A percentile compares a stretch with the other conserved stretches of the same genome.
Conservation (phyloP, 2,797 vertebrate genomes). For the Dendrocincla fuliginosa region DNA sequence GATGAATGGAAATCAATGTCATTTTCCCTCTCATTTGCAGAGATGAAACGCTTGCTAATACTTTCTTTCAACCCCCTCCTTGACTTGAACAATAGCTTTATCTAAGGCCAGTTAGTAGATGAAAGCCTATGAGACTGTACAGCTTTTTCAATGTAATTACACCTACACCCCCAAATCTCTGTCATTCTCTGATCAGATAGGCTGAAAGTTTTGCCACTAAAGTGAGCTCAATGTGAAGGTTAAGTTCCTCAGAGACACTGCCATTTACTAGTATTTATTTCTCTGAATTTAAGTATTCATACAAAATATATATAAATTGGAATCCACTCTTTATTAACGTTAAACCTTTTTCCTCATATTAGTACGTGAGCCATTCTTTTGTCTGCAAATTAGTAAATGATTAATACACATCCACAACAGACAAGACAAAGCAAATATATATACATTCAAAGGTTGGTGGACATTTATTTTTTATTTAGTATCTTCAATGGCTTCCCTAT, state of each 20-base stretch:
- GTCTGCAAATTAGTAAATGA: background rate
- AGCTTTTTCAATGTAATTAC: background rate
- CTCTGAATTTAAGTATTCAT: background rate
- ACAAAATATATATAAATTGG: background rate
- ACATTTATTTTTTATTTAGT: background rate
- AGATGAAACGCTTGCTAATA: conserved; percentile 26
- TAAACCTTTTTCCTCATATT: background rate
- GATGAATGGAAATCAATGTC: background rate
- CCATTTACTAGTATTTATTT: background rate
- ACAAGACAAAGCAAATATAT: background rate
- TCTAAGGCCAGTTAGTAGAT: background rate
- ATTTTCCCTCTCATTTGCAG: conserved; percentile 1
- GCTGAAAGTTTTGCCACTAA: background rate
- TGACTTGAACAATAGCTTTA: background rate
- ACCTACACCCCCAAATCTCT: background rate
- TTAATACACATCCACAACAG: background rate
- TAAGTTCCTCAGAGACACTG: background rate
- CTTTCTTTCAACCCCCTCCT: background rate
- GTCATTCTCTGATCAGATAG: background rate
- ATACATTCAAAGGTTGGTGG: background rate
- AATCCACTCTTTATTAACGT: background rate
- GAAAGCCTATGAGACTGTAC: background rate
- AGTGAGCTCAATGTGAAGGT: background rate
- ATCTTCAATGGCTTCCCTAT: background rate
- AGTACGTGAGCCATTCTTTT: background rate